Conservation (phyloP, 2,113 vertebrate genomes). For the Panthera leo region DNA sequence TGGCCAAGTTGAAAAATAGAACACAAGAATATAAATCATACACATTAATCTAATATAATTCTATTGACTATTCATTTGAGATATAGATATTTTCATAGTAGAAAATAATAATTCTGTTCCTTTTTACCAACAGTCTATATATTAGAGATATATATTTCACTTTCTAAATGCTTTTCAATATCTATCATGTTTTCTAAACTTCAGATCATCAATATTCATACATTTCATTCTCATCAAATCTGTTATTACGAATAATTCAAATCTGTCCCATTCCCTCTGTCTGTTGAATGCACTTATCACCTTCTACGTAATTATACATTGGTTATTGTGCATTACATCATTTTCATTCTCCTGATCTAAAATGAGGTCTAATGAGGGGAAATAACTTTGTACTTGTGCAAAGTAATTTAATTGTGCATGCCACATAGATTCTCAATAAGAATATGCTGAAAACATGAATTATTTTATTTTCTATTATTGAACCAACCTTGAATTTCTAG, state of each 20-base stretch:
- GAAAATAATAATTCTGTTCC: background rate
- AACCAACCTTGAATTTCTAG: background rate
- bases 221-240: background rate
- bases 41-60: background rate
- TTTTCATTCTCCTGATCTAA: background rate
- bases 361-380: background rate
- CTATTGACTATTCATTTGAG: background rate
- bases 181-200: background rate
- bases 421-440: background rate
- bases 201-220: background rate
- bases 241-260: background rate
- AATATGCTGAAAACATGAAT: background rate
- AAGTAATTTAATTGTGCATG: background rate
- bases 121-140: background rate
- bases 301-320: background rate
- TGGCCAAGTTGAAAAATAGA: background rate
- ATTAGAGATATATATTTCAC: background rate
- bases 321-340: background rate
- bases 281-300: background rate
- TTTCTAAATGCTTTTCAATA: background rate
- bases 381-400: background rate
- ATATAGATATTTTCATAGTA: background rate
- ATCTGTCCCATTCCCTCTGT: background rate
- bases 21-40: background rate
- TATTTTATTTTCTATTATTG: background rate